Percentiles rank a stretch among this genome's conserved stretches.
These are phyloP conservation scores for Manacus vitellinus DNA, from an alignment of 2,113 vertebrate genomes.

Conservation along the genomic window DNA sequence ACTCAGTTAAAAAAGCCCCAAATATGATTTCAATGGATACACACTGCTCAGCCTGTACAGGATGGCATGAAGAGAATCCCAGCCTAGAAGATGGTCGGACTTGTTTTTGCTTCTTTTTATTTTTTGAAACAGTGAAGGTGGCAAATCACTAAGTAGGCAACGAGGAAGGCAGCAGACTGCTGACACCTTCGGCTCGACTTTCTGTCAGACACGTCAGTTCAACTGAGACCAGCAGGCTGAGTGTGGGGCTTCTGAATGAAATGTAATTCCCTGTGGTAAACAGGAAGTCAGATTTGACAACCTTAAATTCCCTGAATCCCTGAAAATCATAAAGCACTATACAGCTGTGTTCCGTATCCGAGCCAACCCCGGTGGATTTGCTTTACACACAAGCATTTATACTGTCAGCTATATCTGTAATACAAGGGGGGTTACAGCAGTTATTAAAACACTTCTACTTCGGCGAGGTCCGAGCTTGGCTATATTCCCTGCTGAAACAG, in stretches of 20 bases:
- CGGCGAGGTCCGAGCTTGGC: constrained; percentile 36
- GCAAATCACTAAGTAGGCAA: neutral
- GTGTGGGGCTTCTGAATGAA: constrained; percentile 2
- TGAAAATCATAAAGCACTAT: constrained; percentile 39
- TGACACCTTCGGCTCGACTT: neutral
- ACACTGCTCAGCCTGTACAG: constrained; percentile 35
- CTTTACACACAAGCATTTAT: neutral
- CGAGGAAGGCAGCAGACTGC: neutral
- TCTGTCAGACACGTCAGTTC: neutral
- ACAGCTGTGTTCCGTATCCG: neutral
- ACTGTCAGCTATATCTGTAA: neutral
- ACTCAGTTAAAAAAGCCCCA: neutral
- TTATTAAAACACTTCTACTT: constrained; percentile 25
- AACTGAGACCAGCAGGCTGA: neutral
- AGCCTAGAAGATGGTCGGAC: neutral
- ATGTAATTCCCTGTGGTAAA: constrained; percentile 13
- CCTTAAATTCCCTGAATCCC: constrained; percentile 51
- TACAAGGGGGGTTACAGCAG: constrained; percentile 56
- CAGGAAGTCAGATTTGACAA: constrained; percentile 26
- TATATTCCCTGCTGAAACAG: constrained; percentile 61
- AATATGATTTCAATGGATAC: neutral
- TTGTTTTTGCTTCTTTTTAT: neutral
- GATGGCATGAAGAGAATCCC: neutral
- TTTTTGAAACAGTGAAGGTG: neutral
- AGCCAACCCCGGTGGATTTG: neutral